A percentile compares a stretch with the other conserved stretches of the same genome.
phyloP scores from a whole-genome alignment of 2,113 vertebrate species.

The Rhegmatorhina hoffmannsi region DNA sequence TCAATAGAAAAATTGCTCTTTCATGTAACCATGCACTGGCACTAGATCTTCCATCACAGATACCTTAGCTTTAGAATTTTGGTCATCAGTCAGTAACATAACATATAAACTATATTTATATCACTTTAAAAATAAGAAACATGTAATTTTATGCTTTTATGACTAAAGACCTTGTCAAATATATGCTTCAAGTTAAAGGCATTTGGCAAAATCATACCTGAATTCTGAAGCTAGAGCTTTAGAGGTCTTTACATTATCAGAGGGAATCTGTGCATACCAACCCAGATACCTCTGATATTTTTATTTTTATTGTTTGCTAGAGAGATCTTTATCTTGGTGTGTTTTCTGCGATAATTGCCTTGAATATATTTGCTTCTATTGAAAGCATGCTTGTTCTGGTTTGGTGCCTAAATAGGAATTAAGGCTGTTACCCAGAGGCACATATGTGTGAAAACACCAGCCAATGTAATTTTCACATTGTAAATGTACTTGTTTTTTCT shows the following conservation, averaged over 20 bases:
- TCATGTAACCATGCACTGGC: background rate
- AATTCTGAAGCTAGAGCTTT: background rate
- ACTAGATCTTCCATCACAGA: background rate
- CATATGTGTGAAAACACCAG: constrained; percentile 8
- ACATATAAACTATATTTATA: background rate
- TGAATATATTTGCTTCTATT: background rate
- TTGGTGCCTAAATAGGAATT: constrained; percentile 5
- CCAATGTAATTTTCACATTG: constrained; percentile 13
- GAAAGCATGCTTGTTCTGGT: constrained; percentile 4
- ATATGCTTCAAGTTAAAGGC: background rate
- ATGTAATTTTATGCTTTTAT: background rate
- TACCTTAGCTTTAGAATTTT: background rate
- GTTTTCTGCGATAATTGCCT: background rate
- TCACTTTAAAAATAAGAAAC: background rate
- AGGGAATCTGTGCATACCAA: background rate
- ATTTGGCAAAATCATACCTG: background rate
- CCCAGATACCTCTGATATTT: background rate
- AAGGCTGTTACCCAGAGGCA: background rate
- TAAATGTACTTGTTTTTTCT: constrained; percentile 33
- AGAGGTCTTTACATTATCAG: background rate
- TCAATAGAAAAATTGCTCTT: background rate
- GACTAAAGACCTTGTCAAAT: background rate
- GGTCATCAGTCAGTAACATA: background rate
- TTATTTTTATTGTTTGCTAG: background rate
- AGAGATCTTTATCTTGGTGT: background rate